Evolutionary conservation across 37 sponge, comb jelly and placozoan genomes (phyloP).

Genomic region (Eunapius fragilis): DNA sequence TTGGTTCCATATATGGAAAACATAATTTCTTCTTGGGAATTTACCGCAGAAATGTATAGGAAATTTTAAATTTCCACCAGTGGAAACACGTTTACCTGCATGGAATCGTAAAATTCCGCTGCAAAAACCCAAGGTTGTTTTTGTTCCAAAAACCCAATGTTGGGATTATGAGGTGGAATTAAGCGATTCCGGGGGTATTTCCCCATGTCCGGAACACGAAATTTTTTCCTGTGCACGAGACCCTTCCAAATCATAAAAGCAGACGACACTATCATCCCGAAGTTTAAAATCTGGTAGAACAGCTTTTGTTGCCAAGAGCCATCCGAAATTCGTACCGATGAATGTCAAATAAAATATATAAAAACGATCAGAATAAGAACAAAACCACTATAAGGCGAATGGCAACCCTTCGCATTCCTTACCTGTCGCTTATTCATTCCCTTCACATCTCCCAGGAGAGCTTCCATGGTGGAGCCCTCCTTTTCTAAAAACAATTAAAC

Average conservation of each 20-base stretch:
- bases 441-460: conserved; percentile 69
- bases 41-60: too few relatives aligned
- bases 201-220: too few relatives aligned
- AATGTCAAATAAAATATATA: not conserved
- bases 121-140: too few relatives aligned
- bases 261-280: conserved; percentile 98
- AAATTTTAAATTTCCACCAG: too few relatives aligned
- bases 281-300: conserved; percentile 90
- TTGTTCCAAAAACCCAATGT: too few relatives aligned
- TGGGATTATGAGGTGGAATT: too few relatives aligned
- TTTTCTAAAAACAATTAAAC: not conserved
- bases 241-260: conserved; percentile 99
- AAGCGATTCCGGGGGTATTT: too few relatives aligned
- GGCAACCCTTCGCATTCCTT: not conserved
- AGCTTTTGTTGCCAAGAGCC: conserved; percentile 40
- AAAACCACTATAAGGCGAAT: not conserved
- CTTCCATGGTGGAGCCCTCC: not conserved
- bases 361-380: not conserved
- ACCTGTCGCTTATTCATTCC: conserved; percentile 93
- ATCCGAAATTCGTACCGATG: not conserved
- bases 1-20: too few relatives aligned
- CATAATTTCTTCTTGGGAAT: too few relatives aligned
- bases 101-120: too few relatives aligned
- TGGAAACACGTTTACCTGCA: too few relatives aligned
- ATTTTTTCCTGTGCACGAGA: too few relatives aligned